Evolutionary conservation across 1,140 invertebrate species (phyloP).

Genomic region (Bombus vancouverensis): DNA sequence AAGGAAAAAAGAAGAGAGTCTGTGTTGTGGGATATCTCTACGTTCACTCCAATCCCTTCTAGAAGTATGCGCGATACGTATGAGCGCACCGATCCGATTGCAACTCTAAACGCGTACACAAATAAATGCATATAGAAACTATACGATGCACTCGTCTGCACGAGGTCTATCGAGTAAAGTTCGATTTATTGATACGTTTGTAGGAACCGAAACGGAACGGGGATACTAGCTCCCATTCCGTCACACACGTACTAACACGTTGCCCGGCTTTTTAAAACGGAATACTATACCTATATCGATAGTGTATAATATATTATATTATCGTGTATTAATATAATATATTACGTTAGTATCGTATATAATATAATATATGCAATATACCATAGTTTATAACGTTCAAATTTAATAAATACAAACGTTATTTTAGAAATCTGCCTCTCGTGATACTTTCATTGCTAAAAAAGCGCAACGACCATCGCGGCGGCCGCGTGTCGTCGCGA

Average conservation of each 20-base stretch:
- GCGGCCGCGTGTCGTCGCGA: background rate
- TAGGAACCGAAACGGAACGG: background rate
- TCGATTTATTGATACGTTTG: constrained; percentile 13
- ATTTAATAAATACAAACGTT: constrained; percentile 37
- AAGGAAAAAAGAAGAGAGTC: constrained; percentile 63
- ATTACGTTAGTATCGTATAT: constrained; percentile 27
- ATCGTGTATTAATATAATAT: constrained; percentile 22
- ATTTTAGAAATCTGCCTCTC: constrained; percentile 32
- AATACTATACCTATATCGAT: background rate
- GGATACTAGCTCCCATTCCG: too few species aligned
- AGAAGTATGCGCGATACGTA: background rate
- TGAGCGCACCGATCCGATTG: background rate
- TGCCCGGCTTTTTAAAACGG: constrained; percentile 10
- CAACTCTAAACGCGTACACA: background rate
- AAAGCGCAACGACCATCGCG: background rate
- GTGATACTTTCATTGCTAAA: background rate
- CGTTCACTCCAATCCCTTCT: constrained; percentile 39
- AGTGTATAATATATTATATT: constrained; percentile 10
- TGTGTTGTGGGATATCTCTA: constrained; percentile 20
- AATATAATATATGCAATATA: constrained; percentile 13
- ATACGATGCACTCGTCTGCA: background rate
- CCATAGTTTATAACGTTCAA: constrained; percentile 34
- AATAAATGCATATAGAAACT: too few species aligned
- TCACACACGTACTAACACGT: background rate
- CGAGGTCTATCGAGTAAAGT: background rate